Evolutionary conservation across 2,113 vertebrate species (phyloP).

Genomic region (Phalacrocorax pelagicus): DNA sequence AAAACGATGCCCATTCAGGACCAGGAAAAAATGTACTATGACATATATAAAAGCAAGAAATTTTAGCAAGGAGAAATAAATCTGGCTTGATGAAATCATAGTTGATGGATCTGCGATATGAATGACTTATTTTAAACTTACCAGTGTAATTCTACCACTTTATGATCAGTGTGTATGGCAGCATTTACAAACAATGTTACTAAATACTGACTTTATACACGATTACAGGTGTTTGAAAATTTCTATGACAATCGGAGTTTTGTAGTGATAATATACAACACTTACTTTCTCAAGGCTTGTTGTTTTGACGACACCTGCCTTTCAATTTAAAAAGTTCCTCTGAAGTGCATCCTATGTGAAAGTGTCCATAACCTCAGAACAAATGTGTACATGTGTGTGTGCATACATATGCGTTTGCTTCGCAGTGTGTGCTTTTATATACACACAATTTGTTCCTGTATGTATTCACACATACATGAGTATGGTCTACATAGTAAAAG

Average conservation of each 20-base stretch:
- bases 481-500: slow-evolving; percentile 76
- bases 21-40: not conserved
- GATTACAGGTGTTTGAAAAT: slow-evolving; percentile 33
- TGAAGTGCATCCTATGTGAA: slow-evolving; percentile 68
- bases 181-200: slow-evolving; percentile 53
- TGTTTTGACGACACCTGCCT: slow-evolving; percentile 67
- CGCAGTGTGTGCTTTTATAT: slow-evolving; percentile 61
- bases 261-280: slow-evolving; percentile 63
- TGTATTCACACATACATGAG: slow-evolving; percentile 74
- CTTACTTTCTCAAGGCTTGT: slow-evolving; percentile 73
- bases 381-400: slow-evolving; percentile 67
- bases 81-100: not conserved
- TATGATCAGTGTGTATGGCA: slow-evolving; percentile 40
- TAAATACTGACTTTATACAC: slow-evolving; percentile 61
- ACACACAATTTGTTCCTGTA: slow-evolving; percentile 65
- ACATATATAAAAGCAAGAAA: not conserved
- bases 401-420: slow-evolving; percentile 27
- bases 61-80: slow-evolving; percentile 9
- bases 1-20: not conserved
- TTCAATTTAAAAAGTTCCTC: slow-evolving; percentile 59
- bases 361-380: slow-evolving; percentile 74
- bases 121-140: slow-evolving; percentile 24
- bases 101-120: slow-evolving; percentile 3
- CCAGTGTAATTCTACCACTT: slow-evolving; percentile 21
- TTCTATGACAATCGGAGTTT: slow-evolving; percentile 31